A percentile compares a stretch with the other conserved stretches of the same genome.
Conservation (phyloP, 2,797 vertebrate genomes). For the Gorsachius magnificus region DNA sequence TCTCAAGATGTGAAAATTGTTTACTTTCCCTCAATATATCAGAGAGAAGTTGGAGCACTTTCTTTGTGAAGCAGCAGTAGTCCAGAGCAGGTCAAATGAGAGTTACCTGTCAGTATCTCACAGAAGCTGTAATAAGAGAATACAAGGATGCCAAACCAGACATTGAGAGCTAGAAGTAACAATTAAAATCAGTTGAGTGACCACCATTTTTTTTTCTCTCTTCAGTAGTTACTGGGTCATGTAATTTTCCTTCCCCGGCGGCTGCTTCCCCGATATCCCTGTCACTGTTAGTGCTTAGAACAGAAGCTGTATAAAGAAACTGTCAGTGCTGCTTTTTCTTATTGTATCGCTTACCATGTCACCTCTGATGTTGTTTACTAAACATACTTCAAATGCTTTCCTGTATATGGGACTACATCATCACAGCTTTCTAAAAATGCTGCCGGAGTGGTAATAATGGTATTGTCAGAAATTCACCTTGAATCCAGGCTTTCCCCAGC, state of each 20-base stretch:
- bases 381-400: not conserved
- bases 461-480: not conserved
- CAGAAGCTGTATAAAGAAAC: not conserved
- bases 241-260: not conserved
- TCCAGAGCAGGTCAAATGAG: not conserved
- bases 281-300: not conserved
- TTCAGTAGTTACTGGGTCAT: not conserved
- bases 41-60: not conserved
- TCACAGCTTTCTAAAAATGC: not conserved
- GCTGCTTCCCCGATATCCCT: not conserved
- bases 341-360: not conserved
- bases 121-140: not conserved
- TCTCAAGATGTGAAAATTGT: conserved; percentile 1
- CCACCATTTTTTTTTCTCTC: not conserved
- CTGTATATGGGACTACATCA: not conserved
- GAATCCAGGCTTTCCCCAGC: not conserved
- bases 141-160: not conserved
- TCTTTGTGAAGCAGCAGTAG: not conserved
- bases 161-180: not conserved
- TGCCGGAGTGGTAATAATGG: not conserved
- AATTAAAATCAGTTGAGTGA: not conserved
- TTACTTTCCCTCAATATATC: not conserved
- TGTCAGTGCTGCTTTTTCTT: not conserved
- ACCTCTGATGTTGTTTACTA: not conserved
- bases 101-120: not conserved